Evolutionary conservation across 1,140 invertebrate species (phyloP), one percentile per base, ranked within the genome.

Genomic region (Hyles euphorbiae): DNA sequence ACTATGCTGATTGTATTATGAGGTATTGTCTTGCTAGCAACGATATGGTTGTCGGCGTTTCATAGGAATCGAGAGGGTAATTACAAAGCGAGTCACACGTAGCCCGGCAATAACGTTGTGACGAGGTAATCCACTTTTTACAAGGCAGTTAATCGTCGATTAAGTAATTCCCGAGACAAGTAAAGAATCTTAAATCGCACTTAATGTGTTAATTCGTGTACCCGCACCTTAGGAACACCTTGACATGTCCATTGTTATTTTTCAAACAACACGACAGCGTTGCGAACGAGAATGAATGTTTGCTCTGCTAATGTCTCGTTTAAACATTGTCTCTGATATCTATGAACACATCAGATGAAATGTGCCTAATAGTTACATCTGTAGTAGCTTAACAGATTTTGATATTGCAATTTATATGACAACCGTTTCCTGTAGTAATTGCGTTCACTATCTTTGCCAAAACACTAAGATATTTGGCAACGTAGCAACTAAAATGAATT

Each of bases 61-160:
- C 22, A 22, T 22, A 22, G 22, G 22, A 22, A 22, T 22, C 22
- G 22, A 22, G 22, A 22, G 22, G 22, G 36, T 40, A 40, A 40
- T 40, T 40, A 40, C 36, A 40, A 8, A 40, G 36, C 5, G 5
- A 40, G 36, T 40, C 36, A 40, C 57, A 34, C 57, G 53, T 59
- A 53, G 44, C 40, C 5, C 44, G 22, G 50, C 53, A 53, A 60
- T 60, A 60, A 60, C 52, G 10, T n/a, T 58, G 46, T 59, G 52
- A 60, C 58, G 52, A 60, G 46, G 53, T 60, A 60, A 60, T 60
- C 58, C 34, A 9, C 52, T 60, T 60, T 60, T 60, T 60, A 60
- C 22, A 5, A 8, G n/a, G n/a, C 46, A 48, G 46, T 48, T 56
- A 61, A 61, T 56, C 33, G 47, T 9, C 49, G 40, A 52, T 51